These are phyloP conservation scores for Cassiopea xamachana DNA, from an alignment of 30 jellyfish, hydroid and myxozoan species.

Conservation along the genomic window DNA sequence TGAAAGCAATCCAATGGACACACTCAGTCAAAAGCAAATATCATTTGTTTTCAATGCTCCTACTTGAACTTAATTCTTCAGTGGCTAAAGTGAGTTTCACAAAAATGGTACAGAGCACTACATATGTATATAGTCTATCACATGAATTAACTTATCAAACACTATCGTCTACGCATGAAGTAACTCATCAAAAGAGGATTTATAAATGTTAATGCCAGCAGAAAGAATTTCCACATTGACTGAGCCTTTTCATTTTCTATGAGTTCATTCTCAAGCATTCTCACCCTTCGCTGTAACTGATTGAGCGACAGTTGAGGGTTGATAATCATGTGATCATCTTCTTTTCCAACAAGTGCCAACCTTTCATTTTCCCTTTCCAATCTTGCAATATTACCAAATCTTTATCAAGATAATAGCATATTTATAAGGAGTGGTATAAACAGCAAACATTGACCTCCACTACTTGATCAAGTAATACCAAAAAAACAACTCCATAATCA, in stretches of 20 bases:
- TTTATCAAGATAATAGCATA: neutral
- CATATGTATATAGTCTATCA: too few species aligned
- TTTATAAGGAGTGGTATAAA: too few species aligned
- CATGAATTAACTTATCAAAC: too few species aligned
- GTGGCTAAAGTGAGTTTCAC: too few species aligned
- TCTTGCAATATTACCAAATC: conserved; percentile 10
- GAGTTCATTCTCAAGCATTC: conserved; percentile 72
- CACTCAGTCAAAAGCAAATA: too few species aligned
- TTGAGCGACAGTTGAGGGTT: conserved; percentile 30
- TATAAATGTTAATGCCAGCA: conserved; percentile 62
- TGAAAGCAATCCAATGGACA: too few species aligned
- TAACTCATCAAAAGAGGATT: conserved; percentile 59
- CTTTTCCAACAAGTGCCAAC: conserved; percentile 65
- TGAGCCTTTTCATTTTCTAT: conserved; percentile 49
- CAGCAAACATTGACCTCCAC: too few species aligned
- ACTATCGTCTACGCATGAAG: conserved; percentile 48
- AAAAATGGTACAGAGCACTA: too few species aligned
- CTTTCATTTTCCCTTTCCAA: conserved; percentile 53
- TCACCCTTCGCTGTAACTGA: conserved; percentile 67
- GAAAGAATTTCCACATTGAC: conserved; percentile 55
- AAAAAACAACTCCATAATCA: too few species aligned
- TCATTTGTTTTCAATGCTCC: too few species aligned
- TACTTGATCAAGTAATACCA: too few species aligned
- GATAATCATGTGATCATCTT: conserved; percentile 36
- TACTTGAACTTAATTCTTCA: too few species aligned